Percentiles rank a stretch among this genome's conserved stretches.
These are phyloP conservation scores for Calidris pygmaea DNA, from an alignment of 2,113 vertebrate genomes.

Conservation along the genomic window DNA sequence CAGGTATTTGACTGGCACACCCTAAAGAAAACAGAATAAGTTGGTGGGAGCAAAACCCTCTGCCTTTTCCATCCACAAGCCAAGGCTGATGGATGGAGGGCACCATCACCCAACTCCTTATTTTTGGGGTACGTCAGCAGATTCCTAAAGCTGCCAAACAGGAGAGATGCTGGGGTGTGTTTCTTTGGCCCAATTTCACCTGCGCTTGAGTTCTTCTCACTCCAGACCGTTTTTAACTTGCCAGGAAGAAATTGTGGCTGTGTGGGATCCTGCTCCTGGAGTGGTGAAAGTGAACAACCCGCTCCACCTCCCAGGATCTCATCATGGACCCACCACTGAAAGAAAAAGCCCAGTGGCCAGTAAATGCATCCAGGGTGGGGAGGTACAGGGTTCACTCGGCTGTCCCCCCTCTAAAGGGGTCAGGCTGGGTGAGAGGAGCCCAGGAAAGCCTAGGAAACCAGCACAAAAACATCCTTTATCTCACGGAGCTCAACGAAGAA, in stretches of 20 bases:
- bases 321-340: not conserved
- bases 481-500: not conserved
- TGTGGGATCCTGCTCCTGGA: not conserved
- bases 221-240: not conserved
- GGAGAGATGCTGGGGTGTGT: not conserved
- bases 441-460: not conserved
- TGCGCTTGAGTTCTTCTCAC: not conserved
- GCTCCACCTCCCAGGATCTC: not conserved
- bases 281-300: not conserved
- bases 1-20: constrained; percentile 81
- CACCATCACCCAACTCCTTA: not conserved
- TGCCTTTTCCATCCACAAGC: not conserved
- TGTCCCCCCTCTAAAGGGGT: not conserved
- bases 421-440: not conserved
- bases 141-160: not conserved
- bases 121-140: not conserved
- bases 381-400: not conserved
- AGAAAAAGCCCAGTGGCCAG: not conserved
- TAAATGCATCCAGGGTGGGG: not conserved
- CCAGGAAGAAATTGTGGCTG: not conserved
- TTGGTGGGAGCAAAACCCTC: not conserved
- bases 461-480: not conserved
- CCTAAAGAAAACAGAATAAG: constrained; percentile 63
- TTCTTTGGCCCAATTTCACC: not conserved
- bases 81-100: not conserved